phyloP scores from a whole-genome alignment of 2,888 invertebrate genomes.

The Mallateleia sp. region DNA sequence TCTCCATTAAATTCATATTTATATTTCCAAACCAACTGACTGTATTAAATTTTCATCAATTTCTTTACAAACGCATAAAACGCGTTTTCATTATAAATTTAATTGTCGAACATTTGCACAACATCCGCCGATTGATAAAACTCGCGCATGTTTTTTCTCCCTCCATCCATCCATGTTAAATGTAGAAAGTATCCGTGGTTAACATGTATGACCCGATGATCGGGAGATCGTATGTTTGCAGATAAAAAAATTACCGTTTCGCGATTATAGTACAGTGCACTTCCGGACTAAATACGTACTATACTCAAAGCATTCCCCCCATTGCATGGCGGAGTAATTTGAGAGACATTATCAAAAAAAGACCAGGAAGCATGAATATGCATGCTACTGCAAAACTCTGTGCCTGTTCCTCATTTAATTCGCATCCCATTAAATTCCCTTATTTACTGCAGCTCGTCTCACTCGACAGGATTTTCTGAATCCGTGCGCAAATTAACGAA shows the following conservation, averaged over 20 bases:
- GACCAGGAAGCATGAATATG: slow-evolving; percentile 82
- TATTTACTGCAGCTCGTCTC: slow-evolving; percentile 78
- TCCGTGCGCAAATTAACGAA: slow-evolving; percentile 76
- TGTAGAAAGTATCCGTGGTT: slow-evolving; percentile 73
- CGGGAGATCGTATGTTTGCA: slow-evolving; percentile 77
- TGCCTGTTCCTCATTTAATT: slow-evolving; percentile 75
- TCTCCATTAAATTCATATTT: too few relatives aligned
- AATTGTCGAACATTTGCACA: slow-evolving; percentile 72
- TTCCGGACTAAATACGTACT: slow-evolving; percentile 83
- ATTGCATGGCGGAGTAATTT: slow-evolving; percentile 78
- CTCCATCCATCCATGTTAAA: slow-evolving; percentile 70
- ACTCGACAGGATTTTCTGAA: slow-evolving; percentile 79
- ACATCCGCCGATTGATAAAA: slow-evolving; percentile 74
- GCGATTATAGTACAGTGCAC: slow-evolving; percentile 80
- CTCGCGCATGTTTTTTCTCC: slow-evolving; percentile 60
- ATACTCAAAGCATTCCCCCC: slow-evolving; percentile 74
- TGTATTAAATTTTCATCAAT: neutral
- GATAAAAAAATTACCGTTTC: slow-evolving; percentile 83
- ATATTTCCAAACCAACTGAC: too few relatives aligned
- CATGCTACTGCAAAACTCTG: slow-evolving; percentile 77
- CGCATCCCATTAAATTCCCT: slow-evolving; percentile 78
- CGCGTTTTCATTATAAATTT: slow-evolving; percentile 67
- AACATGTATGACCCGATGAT: slow-evolving; percentile 76
- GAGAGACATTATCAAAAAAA: slow-evolving; percentile 79
- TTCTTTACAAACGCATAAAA: slow-evolving; percentile 10